These are phyloP conservation scores for Nesidiocoris tenuis DNA, from an alignment of 2,888 invertebrate species.

Conservation along the genomic window DNA sequence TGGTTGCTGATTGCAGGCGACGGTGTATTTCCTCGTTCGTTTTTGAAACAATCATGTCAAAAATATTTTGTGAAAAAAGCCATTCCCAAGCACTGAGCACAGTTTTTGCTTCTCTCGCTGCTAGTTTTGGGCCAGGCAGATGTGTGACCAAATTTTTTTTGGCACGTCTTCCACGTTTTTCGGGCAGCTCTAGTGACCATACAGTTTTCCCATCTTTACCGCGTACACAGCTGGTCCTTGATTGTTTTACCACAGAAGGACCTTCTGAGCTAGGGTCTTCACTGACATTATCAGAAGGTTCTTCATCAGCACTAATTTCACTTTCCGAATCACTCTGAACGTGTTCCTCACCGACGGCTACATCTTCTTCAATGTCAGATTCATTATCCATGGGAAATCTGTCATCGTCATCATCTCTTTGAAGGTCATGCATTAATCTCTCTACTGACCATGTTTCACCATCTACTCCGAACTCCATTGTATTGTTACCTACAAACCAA, in stretches of 20 bases:
- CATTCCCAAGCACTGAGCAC: neutral
- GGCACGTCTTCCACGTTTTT: constrained; percentile 11
- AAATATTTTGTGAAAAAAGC: neutral
- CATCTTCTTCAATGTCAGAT: neutral
- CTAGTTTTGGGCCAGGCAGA: neutral
- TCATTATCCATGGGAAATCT: neutral
- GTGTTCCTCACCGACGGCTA: neutral
- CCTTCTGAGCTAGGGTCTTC: no score
- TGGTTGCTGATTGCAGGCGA: neutral
- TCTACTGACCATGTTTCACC: neutral
- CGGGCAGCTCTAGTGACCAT: neutral
- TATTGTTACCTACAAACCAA: no score
- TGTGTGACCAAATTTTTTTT: neutral
- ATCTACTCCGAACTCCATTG: no score
- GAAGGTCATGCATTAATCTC: neutral
- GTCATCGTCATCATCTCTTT: neutral
- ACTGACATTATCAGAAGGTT: no score
- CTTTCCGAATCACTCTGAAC: constrained; percentile 4
- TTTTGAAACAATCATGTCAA: neutral
- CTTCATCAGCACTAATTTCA: constrained; percentile 11
- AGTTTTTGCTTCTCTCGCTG: constrained; percentile 8
- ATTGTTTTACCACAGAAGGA: neutral
- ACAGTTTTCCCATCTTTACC: neutral
- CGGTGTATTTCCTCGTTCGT: constrained; percentile 27
- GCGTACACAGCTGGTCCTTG: neutral